These are phyloP conservation scores for Osmerus mordax DNA, from an alignment of 2,113 vertebrate genomes.

Conservation along the genomic window DNA sequence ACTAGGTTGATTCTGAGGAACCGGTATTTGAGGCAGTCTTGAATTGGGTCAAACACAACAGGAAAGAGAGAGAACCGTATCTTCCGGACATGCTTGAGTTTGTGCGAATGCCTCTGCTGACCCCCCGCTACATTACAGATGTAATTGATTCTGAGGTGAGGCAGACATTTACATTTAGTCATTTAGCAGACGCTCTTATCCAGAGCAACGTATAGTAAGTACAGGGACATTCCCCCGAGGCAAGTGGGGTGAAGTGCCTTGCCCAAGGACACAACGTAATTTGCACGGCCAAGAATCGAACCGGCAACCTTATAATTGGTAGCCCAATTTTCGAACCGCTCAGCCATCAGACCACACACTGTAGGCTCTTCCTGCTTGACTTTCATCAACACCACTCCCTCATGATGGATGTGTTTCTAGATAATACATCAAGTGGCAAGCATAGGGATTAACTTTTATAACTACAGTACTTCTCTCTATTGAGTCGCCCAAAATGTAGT, in stretches of 20 bases:
- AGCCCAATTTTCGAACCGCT: too few species aligned
- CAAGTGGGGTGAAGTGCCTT: too few species aligned
- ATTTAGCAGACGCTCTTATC: too few species aligned
- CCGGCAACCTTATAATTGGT: too few species aligned
- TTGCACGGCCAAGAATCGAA: too few species aligned
- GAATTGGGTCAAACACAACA: constrained; percentile 96
- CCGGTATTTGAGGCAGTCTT: constrained; percentile 95
- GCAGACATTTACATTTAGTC: not conserved
- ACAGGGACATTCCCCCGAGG: too few species aligned
- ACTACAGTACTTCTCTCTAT: constrained; percentile 6
- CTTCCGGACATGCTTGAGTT: constrained; percentile 91
- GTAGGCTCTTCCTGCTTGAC: not conserved
- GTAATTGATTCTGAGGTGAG: constrained; percentile 96
- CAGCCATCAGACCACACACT: not conserved
- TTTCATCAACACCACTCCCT: not conserved
- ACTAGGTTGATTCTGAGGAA: constrained; percentile 94
- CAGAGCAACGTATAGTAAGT: too few species aligned
- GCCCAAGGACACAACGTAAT: too few species aligned
- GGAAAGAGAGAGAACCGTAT: constrained; percentile 85
- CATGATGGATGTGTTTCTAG: not conserved
- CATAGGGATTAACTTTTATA: constrained; percentile 18
- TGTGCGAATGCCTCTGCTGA: constrained; percentile 94
- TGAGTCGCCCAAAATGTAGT: constrained; percentile 30
- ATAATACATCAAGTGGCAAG: constrained; percentile 1
- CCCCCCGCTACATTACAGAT: constrained; percentile 96